phyloP scores from a whole-genome alignment of 1,140 invertebrate species.

The Dinoponera quadriceps region DNA sequence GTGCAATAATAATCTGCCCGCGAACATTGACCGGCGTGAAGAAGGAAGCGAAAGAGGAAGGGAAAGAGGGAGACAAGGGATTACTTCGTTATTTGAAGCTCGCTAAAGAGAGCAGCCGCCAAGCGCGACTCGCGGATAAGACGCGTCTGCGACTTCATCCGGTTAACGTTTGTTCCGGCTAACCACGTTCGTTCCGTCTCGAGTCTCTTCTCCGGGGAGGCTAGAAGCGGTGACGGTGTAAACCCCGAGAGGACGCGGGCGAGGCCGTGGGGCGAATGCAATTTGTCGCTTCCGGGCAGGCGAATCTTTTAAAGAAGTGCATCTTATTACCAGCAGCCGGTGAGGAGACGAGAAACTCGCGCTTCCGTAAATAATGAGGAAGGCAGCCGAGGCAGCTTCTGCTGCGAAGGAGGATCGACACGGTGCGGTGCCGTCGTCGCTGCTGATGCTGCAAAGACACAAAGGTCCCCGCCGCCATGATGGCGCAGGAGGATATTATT shows the following conservation, averaged over 20 bases:
- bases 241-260: not conserved
- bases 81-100: constrained; percentile 47
- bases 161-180: constrained; percentile 68
- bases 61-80: not conserved
- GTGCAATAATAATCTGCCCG: not conserved
- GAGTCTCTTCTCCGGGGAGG: constrained; percentile 7
- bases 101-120: constrained; percentile 4
- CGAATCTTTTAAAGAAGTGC: constrained; percentile 73
- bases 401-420: constrained; percentile 11
- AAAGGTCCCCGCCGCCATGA: constrained; percentile 62
- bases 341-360: constrained; percentile 68
- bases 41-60: not conserved
- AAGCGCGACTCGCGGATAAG: constrained; percentile 11
- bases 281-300: constrained; percentile 70
- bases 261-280: constrained; percentile 54
- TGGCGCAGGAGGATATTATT: constrained; percentile 66
- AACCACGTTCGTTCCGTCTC: constrained; percentile 60
- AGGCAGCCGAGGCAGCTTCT: constrained; percentile 12
- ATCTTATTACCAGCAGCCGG: constrained; percentile 70
- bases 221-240: constrained; percentile 4
- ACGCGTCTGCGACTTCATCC: constrained; percentile 33
- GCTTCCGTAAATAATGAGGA: constrained; percentile 73
- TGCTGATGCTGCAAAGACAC: constrained; percentile 50
- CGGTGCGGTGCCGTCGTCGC: constrained; percentile 16
- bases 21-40: not conserved